Evolutionary conservation across 35 echinoderm and acorn worm species (phyloP), one percentile per base, ranked within the genome.

Genomic region (Strongylocentrotus purpuratus): DNA sequence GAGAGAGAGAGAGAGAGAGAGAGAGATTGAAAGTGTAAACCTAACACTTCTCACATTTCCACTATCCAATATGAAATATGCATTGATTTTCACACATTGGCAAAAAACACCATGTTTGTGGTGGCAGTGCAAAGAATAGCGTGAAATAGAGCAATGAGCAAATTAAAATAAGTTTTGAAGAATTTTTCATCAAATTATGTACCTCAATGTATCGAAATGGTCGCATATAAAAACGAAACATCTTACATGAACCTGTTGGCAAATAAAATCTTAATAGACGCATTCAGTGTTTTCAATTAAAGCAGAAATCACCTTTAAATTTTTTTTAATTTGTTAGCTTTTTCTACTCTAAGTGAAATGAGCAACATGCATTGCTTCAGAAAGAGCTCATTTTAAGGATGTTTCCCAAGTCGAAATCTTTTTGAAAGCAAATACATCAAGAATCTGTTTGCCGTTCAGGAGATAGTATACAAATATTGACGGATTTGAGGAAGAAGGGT

Each of bases 251-350:
- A 70, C 18, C 18, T 22, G 22, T 70, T 70, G 2, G 18, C 15
- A 70, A 70, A 70, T 70, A 0, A 70, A 70, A 70, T 70, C 6
- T 25, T 70, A 5, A 70, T 55, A 70, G 61, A 70, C 13, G 48
- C 48, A 50, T 70, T 70, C 25, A 70, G 4, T 17, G 12, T 65
- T 65, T 65, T 65, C 0, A 17, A 17, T 65, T 18, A 25, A 4
- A 18, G 60, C 60, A 25, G 18, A 65, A 25, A 28, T 18, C 50
- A 55, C 50, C 18, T 22, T 20, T 65, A n/a, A n/a, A n/a, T n/a
- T n/a, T n/a, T n/a, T n/a, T n/a, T n/a, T n/a, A n/a, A n/a, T n/a
- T 70, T 70, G 61, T 70, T 70, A 70, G 61, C 61, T 70, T 70
- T 70, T 70, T 70, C 61, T 70, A 70, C 61, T 70, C 20, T 28